A percentile compares a stretch with the other conserved stretches of the same genome.
These are phyloP conservation scores for Chelonus formosanus DNA, from an alignment of 2,888 invertebrate genomes.

Conservation along the genomic window DNA sequence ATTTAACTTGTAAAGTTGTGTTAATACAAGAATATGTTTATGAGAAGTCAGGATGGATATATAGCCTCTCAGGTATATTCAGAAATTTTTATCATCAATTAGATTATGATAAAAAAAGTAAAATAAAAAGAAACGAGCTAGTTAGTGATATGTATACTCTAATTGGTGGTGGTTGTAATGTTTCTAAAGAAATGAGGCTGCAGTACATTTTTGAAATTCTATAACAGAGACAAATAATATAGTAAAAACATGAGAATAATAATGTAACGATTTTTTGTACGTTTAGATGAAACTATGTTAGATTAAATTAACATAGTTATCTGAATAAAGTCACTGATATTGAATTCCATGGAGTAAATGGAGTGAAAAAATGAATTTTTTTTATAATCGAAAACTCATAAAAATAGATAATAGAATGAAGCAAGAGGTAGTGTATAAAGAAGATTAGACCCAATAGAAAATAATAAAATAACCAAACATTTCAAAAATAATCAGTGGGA, in stretches of 20 bases:
- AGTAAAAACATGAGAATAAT: neutral
- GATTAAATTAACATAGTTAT: too few relatives aligned
- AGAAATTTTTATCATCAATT: too few relatives aligned
- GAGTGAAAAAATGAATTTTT: neutral
- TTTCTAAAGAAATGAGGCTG: neutral
- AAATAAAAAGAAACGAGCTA: neutral
- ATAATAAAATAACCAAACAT: slow-evolving; percentile 6
- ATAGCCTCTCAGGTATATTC: too few relatives aligned
- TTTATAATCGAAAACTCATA: too few relatives aligned
- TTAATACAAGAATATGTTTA: too few relatives aligned
- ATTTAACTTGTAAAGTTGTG: too few relatives aligned
- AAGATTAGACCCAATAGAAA: neutral
- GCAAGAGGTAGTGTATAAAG: neutral
- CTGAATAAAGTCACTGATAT: neutral
- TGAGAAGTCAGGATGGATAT: too few relatives aligned
- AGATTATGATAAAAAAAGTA: too few relatives aligned
- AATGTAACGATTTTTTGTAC: too few relatives aligned
- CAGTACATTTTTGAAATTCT: neutral
- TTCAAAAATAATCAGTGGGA: neutral
- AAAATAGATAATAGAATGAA: slow-evolving; percentile 1
- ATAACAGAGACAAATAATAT: too few relatives aligned
- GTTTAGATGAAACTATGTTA: too few relatives aligned
- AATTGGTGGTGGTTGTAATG: slow-evolving; percentile 22
- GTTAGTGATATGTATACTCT: slow-evolving; percentile 8
- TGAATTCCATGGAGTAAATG: neutral